Conservation (phyloP, 2,113 vertebrate genomes). For the Ictalurus punctatus region DNA sequence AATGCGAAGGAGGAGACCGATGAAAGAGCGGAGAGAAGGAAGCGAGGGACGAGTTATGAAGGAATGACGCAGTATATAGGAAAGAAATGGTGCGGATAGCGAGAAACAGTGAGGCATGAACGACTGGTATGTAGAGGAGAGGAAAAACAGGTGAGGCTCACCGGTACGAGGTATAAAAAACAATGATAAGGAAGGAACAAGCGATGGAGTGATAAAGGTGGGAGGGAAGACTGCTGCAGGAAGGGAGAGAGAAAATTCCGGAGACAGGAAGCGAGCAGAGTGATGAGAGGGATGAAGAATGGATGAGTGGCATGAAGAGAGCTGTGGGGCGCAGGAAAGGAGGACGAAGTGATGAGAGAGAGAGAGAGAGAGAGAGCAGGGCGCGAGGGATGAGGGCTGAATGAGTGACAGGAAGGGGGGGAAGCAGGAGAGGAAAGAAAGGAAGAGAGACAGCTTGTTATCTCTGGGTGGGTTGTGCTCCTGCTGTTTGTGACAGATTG, state of each 20-base stretch:
- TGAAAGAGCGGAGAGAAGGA: background rate
- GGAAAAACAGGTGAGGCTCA: background rate
- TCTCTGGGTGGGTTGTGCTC: slow-evolving; percentile 35
- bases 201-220: background rate
- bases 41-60: background rate
- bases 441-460: slow-evolving; percentile 41
- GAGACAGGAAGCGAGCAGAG: background rate
- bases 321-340: background rate
- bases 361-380: background rate
- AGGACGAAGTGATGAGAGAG: background rate
- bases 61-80: background rate
- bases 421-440: slow-evolving; percentile 10
- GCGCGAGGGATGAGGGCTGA: background rate
- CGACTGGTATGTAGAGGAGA: background rate
- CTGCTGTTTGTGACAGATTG: slow-evolving; percentile 40
- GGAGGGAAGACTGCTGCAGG: background rate
- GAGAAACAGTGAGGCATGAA: slow-evolving; percentile 13
- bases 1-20: background rate
- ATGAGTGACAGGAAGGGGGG: background rate
- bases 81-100: background rate
- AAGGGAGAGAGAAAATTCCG: background rate
- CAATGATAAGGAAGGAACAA: background rate
- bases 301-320: background rate
- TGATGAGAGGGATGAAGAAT: background rate
- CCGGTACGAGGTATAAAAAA: background rate